Evolutionary conservation across 1,140 invertebrate species (phyloP), one percentile per base, ranked within the genome.

Genomic region (Lethrus apterus): DNA sequence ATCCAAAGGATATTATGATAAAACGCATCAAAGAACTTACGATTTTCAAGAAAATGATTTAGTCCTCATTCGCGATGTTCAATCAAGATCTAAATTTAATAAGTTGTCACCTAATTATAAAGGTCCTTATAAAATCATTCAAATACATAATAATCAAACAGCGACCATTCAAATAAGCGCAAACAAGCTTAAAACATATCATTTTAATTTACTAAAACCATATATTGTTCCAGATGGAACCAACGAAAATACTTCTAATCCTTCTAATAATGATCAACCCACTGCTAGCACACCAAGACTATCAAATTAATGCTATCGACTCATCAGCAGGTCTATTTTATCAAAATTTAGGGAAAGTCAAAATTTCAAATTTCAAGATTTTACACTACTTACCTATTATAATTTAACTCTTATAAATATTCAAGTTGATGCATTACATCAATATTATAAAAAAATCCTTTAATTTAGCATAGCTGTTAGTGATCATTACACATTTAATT

Each of bases 111-210:
- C 36, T 13, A 59, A 65, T 47, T 65, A 58, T 56, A 55, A 62
- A 33, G 63, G 64, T 15, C 65, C 62, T 9, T 65, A 51, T 26
- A 51, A 57, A 52, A 51, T 66, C 10, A 51, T 59, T 13, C 40
- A 58, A 21, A 31, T 62, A 29, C 56, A 58, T 19, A 57, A 62
- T 41, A 66, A 66, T 46, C 54, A 66, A 13, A 54, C 48, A 13
- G 52, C 32, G 15, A 42, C 50, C 14, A 20, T 54, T 10, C n/a
- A n/a, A n/a, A n/a, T n/a, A n/a, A n/a, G n/a, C n/a, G n/a, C n/a
- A n/a, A n/a, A n/a, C n/a, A n/a, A n/a, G n/a, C n/a, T n/a, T n/a
- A n/a, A n/a, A n/a, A n/a, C n/a, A n/a, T n/a, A n/a, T n/a, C 11
- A 48, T 7, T 59, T 40, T 38, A n/a, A n/a, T n/a, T n/a, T n/a